Evolutionary conservation across 2,888 invertebrate genomes (phyloP), one percentile per base, ranked within the genome.

Genomic region (Drosophila colorata): DNA sequence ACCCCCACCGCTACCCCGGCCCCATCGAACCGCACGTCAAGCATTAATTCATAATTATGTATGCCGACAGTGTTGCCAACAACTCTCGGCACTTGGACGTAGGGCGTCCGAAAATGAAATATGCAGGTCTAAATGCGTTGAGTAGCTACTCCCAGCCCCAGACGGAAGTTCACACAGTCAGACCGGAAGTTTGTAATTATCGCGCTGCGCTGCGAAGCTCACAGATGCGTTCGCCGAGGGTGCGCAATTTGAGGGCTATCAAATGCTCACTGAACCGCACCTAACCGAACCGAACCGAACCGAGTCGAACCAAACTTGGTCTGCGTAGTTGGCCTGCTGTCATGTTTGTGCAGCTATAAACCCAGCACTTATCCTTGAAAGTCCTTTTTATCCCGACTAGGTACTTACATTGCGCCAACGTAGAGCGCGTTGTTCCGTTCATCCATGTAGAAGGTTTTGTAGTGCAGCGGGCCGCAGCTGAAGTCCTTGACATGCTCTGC

Each of bases 401-500:
- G 7, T 67, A 97, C 97, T 97, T 94, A 98, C 98, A 98, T 98
- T 82, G 98, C 97, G 86, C 98, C 98, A 85, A 98, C 97, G 92
- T 97, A 98, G 65, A 98, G 95, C 66, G 96, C 95, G 93, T 98
- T 97, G 90, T 96, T 94, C 91, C 95, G 95, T 88, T 95, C 95
- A 93, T 98, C 98, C 93, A 98, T 94, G 92, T 97, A 95, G 92
- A 98, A 96, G 60, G 98, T 98, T 91, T 98, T 95, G 93, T 98
- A 98, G 94, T 97, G 98, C 88, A 97, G 93, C 91, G 95, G 95
- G 68, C 98, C 98, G 91, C 98, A 98, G 83, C 96, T 95, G 93
- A 98, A 98, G 92, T 97, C 97, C 83, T 97, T 95, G 83, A 98
- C 97, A 94, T 98, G 97, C 94, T 97, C 98, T 98, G 96, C 47